Percentiles rank a stretch among this genome's conserved stretches.
Conservation (phyloP, 2,797 vertebrate species). For the Erpetoichthys calabaricus region DNA sequence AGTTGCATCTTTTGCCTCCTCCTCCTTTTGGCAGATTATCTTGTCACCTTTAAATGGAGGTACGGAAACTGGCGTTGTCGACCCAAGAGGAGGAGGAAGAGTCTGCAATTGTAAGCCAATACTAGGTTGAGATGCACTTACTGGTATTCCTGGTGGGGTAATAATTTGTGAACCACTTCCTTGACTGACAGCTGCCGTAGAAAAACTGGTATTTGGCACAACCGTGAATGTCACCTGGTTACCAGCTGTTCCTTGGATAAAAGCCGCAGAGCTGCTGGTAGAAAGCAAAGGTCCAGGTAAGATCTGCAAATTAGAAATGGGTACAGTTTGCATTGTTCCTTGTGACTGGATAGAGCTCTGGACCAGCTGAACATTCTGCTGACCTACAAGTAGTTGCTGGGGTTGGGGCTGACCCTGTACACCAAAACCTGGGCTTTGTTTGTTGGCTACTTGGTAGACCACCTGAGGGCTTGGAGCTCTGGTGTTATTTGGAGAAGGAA, state of each 20-base stretch:
- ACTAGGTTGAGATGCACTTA: constrained; percentile 60
- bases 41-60: constrained; percentile 89
- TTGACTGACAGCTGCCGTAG: constrained; percentile 79
- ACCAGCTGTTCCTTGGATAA: constrained; percentile 81
- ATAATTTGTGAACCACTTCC: constrained; percentile 63
- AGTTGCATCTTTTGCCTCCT: constrained; percentile 95
- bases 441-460: constrained; percentile 83
- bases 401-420: constrained; percentile 66
- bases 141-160: constrained; percentile 54
- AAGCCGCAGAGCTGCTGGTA: constrained; percentile 68
- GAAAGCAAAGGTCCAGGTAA: constrained; percentile 86
- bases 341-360: constrained; percentile 68
- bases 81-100: constrained; percentile 50
- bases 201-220: constrained; percentile 94
- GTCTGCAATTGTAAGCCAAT: constrained; percentile 70
- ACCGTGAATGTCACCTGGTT: constrained; percentile 96
- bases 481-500: constrained; percentile 77
- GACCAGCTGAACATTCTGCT: constrained; percentile 84
- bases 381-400: constrained; percentile 71
- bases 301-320: constrained; percentile 75
- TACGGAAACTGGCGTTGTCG: constrained; percentile 55
- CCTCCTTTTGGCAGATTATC: constrained; percentile 99
- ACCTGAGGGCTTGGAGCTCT: constrained; percentile 78
- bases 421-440: constrained; percentile 57
- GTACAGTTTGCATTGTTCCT: constrained; percentile 75